phyloP scores from a whole-genome alignment of 2,113 vertebrate genomes.

The Tachycineta bicolor region DNA sequence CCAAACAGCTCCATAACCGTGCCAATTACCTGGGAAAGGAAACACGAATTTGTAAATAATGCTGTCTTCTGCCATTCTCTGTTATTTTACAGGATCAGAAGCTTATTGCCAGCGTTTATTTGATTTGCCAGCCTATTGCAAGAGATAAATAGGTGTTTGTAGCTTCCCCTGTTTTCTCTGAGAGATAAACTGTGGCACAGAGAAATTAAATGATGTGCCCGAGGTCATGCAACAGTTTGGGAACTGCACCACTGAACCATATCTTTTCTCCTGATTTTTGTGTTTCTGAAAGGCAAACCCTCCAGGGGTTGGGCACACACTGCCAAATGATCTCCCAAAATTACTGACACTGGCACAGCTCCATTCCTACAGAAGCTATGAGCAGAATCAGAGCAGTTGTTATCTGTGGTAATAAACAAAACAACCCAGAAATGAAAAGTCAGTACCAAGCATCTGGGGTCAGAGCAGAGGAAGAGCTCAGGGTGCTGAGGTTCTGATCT shows the following conservation, averaged over 20 bases:
- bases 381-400: background rate
- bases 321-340: background rate
- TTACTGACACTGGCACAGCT: background rate
- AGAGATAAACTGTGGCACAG: slow-evolving; percentile 22
- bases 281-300: background rate
- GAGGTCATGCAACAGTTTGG: background rate
- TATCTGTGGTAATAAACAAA: background rate
- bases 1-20: background rate
- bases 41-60: slow-evolving; percentile 2
- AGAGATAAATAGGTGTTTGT: slow-evolving; percentile 10
- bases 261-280: slow-evolving; percentile 8
- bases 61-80: background rate
- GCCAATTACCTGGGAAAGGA: background rate
- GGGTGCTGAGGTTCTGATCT: background rate
- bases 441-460: background rate
- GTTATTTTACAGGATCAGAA: background rate
- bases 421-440: background rate
- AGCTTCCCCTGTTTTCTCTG: background rate
- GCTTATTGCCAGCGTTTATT: slow-evolving; percentile 10
- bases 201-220: slow-evolving; percentile 43
- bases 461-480: background rate
- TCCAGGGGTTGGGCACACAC: background rate
- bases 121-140: background rate
- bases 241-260: background rate
- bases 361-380: background rate